These are phyloP conservation scores for Chrysemys picta DNA, from an alignment of 2,113 vertebrate genomes.

Conservation along the genomic window DNA sequence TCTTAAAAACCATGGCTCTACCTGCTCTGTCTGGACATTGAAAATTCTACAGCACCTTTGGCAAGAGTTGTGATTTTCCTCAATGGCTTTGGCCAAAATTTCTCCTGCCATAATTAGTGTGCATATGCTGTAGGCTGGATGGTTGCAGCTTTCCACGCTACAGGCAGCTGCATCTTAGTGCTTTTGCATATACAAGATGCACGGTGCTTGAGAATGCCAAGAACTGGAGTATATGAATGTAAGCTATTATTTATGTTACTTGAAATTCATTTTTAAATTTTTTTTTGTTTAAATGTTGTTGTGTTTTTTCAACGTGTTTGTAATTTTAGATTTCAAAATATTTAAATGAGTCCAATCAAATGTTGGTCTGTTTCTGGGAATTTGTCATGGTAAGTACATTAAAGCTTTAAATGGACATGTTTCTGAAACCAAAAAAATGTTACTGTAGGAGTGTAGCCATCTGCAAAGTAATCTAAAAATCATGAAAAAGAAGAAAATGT, in stretches of 20 bases:
- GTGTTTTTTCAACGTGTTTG: not conserved
- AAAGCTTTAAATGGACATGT: slow-evolving; percentile 30
- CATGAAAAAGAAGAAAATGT: slow-evolving; percentile 16
- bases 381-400: slow-evolving; percentile 21
- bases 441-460: not conserved
- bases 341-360: slow-evolving; percentile 39
- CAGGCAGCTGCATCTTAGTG: not conserved
- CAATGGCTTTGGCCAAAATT: not conserved
- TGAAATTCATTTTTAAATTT: not conserved
- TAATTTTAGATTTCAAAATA: slow-evolving; percentile 24
- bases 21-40: not conserved
- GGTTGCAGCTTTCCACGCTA: not conserved
- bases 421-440: slow-evolving; percentile 39
- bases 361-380: slow-evolving; percentile 31
- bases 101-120: not conserved
- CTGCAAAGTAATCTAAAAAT: slow-evolving; percentile 52
- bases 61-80: not conserved
- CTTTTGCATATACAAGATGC: not conserved
- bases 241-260: not conserved
- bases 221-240: not conserved
- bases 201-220: not conserved
- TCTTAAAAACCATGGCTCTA: not conserved
- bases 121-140: not conserved
- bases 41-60: not conserved
- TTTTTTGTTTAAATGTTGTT: not conserved